A percentile compares a stretch with the other conserved stretches of the same genome.
These are phyloP conservation scores for Murina feae DNA, from an alignment of 2,113 vertebrate genomes.

Conservation along the genomic window DNA sequence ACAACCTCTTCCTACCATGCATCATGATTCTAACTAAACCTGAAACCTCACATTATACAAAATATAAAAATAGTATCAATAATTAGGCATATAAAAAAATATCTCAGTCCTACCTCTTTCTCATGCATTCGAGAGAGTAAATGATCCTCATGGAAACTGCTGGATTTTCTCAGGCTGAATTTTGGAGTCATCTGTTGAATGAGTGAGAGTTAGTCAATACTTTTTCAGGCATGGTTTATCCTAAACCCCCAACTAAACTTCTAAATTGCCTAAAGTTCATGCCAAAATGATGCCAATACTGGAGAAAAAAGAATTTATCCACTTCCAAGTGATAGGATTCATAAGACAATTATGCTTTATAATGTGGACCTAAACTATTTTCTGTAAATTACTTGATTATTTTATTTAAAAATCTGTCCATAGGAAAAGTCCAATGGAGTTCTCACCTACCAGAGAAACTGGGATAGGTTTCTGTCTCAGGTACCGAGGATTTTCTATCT, in stretches of 20 bases:
- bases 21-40: not conserved
- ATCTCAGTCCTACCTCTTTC: slow-evolving; percentile 82
- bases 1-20: not conserved
- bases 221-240: not conserved
- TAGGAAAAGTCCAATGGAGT: not conserved
- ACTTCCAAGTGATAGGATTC: not conserved
- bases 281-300: not conserved
- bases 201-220: slow-evolving; percentile 33
- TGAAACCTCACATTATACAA: not conserved
- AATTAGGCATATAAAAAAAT: not conserved
- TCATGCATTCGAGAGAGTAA: slow-evolving; percentile 71
- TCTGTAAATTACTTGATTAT: not conserved
- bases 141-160: slow-evolving; percentile 76
- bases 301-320: not conserved
- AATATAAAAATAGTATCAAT: not conserved
- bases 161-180: slow-evolving; percentile 78
- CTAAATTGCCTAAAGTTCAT: not conserved
- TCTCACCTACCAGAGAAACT: slow-evolving; percentile 87
- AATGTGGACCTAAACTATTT: not conserved
- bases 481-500: slow-evolving; percentile 95
- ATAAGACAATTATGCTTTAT: not conserved
- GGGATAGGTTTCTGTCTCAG: slow-evolving; percentile 88
- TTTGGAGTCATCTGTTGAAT: slow-evolving; percentile 82
- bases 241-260: slow-evolving; percentile 12
- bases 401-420: not conserved